Evolutionary conservation across 2,113 vertebrate species (phyloP).

Genomic region (Saimiri boliviensis): DNA sequence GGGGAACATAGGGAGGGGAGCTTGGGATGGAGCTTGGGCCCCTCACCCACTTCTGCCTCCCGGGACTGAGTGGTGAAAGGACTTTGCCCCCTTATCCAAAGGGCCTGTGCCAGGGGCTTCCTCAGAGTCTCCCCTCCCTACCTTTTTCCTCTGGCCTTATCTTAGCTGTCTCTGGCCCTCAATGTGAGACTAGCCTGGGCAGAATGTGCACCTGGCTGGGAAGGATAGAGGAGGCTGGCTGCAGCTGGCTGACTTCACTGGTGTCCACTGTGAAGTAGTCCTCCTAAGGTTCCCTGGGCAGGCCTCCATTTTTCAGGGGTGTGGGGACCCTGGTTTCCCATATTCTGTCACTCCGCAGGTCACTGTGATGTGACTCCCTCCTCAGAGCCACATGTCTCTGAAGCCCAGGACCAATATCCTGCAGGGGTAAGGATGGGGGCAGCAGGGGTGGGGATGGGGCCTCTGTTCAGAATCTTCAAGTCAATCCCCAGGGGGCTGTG

Average conservation of each 20-base stretch:
- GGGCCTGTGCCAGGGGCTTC: background rate
- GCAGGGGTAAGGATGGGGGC: background rate
- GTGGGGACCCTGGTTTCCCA: slow-evolving; percentile 51
- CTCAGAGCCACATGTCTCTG: slow-evolving; percentile 68
- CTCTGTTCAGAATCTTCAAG: slow-evolving; percentile 55
- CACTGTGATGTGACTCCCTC: slow-evolving; percentile 60
- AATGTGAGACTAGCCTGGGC: background rate
- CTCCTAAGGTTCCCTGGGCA: background rate
- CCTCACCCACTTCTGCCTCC: slow-evolving; percentile 1
- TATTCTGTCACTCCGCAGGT: slow-evolving; percentile 33
- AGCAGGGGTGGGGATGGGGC: background rate
- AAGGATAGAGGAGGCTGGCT: background rate
- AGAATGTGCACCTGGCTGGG: background rate
- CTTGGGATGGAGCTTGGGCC: slow-evolving; percentile 2
- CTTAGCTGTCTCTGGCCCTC: background rate
- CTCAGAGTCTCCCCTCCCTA: background rate
- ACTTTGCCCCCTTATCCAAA: background rate
- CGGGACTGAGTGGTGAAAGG: background rate
- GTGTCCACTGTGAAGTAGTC: too few relatives aligned
- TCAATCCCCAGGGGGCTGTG: background rate
- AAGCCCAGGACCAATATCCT: slow-evolving; percentile 44
- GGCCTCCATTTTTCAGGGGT: background rate
- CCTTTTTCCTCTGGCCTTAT: background rate
- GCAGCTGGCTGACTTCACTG: background rate
- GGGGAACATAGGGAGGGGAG: slow-evolving; percentile 17